These are phyloP conservation scores for Drosophila meridionalis DNA, from an alignment of 2,888 invertebrate genomes.

Conservation along the genomic window DNA sequence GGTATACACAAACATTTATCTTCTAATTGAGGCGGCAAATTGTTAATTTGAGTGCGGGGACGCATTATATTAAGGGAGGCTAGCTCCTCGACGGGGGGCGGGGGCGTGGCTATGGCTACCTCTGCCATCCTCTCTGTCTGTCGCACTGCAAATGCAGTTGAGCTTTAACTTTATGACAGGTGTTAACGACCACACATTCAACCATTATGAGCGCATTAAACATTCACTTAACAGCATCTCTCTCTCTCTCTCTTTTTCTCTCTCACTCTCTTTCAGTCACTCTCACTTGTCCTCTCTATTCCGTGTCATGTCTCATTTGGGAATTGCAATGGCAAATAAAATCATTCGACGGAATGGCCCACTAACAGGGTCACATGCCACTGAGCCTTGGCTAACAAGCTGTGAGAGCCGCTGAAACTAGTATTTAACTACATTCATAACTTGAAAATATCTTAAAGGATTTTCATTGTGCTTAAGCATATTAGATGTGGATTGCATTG, in stretches of 20 bases:
- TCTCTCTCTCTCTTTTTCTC: not conserved
- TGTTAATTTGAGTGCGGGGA: slow-evolving; percentile 61
- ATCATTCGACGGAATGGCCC: slow-evolving; percentile 34
- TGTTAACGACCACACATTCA: slow-evolving; percentile 61
- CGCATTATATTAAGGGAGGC: slow-evolving; percentile 24
- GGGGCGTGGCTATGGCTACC: not conserved
- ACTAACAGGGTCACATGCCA: slow-evolving; percentile 10
- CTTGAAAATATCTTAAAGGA: slow-evolving; percentile 10
- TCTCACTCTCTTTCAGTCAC: not conserved
- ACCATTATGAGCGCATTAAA: slow-evolving; percentile 60
- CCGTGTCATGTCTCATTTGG: slow-evolving; percentile 33
- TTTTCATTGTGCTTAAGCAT: not conserved
- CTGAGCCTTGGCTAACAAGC: slow-evolving; percentile 6
- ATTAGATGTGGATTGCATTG: not conserved
- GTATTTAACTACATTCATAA: slow-evolving; percentile 7
- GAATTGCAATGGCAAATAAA: slow-evolving; percentile 44
- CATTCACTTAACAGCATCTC: slow-evolving; percentile 55
- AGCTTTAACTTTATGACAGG: slow-evolving; percentile 73
- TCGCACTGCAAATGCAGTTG: slow-evolving; percentile 57
- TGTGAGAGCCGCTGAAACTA: not conserved
- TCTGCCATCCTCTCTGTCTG: not conserved
- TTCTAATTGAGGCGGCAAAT: slow-evolving; percentile 69
- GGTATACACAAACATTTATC: slow-evolving; percentile 66
- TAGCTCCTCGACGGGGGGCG: not conserved
- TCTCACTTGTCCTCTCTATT: slow-evolving; percentile 1